Conservation (phyloP, 2,888 invertebrate genomes). For the Hoplodrina ambigua region DNA sequence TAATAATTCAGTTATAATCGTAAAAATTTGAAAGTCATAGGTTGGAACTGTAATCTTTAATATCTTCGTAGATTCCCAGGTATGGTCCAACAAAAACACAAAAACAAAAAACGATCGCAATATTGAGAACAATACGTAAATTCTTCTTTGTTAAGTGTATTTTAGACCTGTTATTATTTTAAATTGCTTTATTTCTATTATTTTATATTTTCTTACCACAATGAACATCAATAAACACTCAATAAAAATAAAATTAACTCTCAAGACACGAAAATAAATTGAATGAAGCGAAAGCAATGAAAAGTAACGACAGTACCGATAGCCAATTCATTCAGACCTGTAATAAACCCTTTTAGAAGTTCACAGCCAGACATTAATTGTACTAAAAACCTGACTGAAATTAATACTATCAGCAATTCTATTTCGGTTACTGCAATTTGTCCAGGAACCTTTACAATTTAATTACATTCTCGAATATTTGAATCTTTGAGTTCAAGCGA, state of each 20-base stretch:
- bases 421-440: constrained; percentile 75
- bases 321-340: constrained; percentile 73
- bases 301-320: constrained; percentile 71
- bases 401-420: constrained; percentile 77
- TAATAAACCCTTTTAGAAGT: constrained; percentile 75
- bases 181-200: background rate
- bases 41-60: no score
- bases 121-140: no score
- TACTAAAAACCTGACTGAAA: constrained; percentile 76
- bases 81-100: no score
- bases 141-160: no score
- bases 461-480: constrained; percentile 77
- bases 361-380: constrained; percentile 74
- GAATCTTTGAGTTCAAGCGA: constrained; percentile 68
- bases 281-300: constrained; percentile 70
- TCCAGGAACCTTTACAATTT: constrained; percentile 79
- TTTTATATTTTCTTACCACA: background rate
- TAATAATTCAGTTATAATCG: no score
- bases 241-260: constrained; percentile 46
- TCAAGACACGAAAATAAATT: constrained; percentile 69
- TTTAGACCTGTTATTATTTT: background rate
- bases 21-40: no score
- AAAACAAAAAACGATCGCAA: no score
- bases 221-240: constrained; percentile 42
- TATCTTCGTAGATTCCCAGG: no score